Evolutionary conservation across 2,888 invertebrate species (phyloP).

Genomic region (Octonoba sinensis): DNA sequence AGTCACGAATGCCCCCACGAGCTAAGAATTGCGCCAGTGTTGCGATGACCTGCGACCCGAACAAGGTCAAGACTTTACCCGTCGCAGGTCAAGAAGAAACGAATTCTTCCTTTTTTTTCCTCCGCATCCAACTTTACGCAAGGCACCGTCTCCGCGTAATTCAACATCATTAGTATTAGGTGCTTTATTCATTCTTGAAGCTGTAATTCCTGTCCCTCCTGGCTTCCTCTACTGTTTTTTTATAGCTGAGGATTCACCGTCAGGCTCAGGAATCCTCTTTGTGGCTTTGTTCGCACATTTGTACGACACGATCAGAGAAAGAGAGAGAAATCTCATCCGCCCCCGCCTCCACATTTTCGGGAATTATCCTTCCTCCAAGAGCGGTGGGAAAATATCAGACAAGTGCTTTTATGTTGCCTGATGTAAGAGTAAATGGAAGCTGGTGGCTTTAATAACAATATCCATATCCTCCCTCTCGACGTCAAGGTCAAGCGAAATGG

Average conservation of each 20-base stretch:
- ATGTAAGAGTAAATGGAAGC: too few relatives aligned
- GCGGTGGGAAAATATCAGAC: too few relatives aligned
- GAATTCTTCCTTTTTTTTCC: conserved; percentile 14
- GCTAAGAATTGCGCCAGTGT: conserved; percentile 53
- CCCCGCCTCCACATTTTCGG: not conserved
- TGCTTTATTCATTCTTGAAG: conserved; percentile 9
- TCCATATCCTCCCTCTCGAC: not conserved
- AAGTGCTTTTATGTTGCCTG: too few relatives aligned
- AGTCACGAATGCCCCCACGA: conserved; percentile 57
- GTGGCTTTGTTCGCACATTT: conserved; percentile 24
- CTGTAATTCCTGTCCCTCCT: too few relatives aligned
- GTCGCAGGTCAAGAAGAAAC: conserved; percentile 32
- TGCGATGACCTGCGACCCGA: conserved; percentile 17
- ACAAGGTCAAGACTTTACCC: conserved; percentile 33
- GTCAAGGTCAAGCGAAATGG: not conserved
- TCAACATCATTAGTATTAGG: conserved; percentile 24
- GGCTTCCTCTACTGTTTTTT: too few relatives aligned
- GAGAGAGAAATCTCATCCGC: not conserved
- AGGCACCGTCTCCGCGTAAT: conserved; percentile 20
- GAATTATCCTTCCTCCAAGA: too few relatives aligned
- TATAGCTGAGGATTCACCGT: too few relatives aligned
- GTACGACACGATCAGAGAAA: conserved; percentile 4
- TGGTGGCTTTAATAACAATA: too few relatives aligned
- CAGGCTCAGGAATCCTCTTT: too few relatives aligned
- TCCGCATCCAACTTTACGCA: conserved; percentile 5